Base-by-base conservation (phyloP, 2,797 vertebrate species). In the Hafferia zeledoni region DNA sequence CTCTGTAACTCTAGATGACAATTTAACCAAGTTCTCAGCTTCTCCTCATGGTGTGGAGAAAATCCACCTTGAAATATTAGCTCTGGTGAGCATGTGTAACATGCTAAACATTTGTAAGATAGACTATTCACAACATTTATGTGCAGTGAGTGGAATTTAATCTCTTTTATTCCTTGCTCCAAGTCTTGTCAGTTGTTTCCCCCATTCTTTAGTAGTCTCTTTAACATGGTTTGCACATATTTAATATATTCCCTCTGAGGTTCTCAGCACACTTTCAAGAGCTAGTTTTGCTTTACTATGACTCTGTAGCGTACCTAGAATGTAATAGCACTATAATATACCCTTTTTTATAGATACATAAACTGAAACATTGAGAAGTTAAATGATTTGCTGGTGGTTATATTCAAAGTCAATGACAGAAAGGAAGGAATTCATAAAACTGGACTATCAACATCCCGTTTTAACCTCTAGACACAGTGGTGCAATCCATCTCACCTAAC, bases 51-150 rank as follows among this genome's bases (percentile, higher is more conserved):
- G 53, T 20, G 41, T 75, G 70, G 55, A 93, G 90, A 95, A 97
- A 96, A 97, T 86, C 81, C 81, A 95, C 87, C 94, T 95, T 89
- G 90, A 93, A 95, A 94, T 95, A 94, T 57, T 92, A 88, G 87
- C 88, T 91, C 87, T 96, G 79, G 33, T 63, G 70, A 96, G 78
- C 83, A 90, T 17, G 64, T 89, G 85, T 83, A 93, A 96, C 94
- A 74, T 76, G 94, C 86, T 94, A 94, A 96, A 93, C 87, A 67
- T 93, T 93, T 93, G 93, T 88, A 82, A 89, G 82, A 65, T 70
- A 89, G 83, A 75, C 90, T 83, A 70, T 93, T 96, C 94, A 84
- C 87, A 89, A 75, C 30, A 19, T 91, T 96, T 95, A 89, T 90
- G 72, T 74, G 67, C 87, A 86, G 90, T 7, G 4, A 95, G 90